Evolutionary conservation across 2,888 invertebrate genomes (phyloP), one percentile per base, ranked within the genome.

Genomic region (Thelaira solivaga): DNA sequence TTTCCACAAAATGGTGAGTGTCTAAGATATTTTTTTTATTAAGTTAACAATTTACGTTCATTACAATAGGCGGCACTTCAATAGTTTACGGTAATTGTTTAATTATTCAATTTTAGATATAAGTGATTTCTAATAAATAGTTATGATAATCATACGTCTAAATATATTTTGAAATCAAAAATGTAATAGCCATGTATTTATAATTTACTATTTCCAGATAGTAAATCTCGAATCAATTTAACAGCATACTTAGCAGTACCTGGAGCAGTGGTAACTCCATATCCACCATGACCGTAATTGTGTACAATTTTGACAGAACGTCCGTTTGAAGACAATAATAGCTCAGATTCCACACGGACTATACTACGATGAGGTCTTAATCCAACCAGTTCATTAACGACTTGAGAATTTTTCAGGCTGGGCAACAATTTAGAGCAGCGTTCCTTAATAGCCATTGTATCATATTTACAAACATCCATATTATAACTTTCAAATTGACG

Each of bases 261-360:
- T 26, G 97, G 97, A 4, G 96, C 94, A 36, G 96, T 92, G 75
- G 95, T 94, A 0, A 98, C 94, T 0, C 98, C 98, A 86, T 97
- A 97, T 0, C 97, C 97, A 0, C 97, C 97, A 86, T 98, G 98
- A 0, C 98, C 98, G 86, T 98, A 98, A 88, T 97, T 96, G 87
- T 98, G 98, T 5, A 98, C 93, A 31, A 97, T 91, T 90, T 92
- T 91, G 0, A 90, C 78, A 80, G 87, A 90, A 80, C 90, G 86
- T 1, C 91, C 91, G 8, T 82, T 80, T 10, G 87, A 80, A 55
- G 82, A 84, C 0, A 80, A 84, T 0, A 90, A 62, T 3, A 90
- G 11, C 85, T 95, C 94, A 0, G 90, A 89, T 84, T 95, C 96
- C 80, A 97, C 93, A 82, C 96, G 90, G 20, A 94, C 86, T 41